Evolutionary conservation across 1,140 invertebrate species (phyloP), one percentile per base, ranked within the genome.

Genomic region (Diuraphis noxia): DNA sequence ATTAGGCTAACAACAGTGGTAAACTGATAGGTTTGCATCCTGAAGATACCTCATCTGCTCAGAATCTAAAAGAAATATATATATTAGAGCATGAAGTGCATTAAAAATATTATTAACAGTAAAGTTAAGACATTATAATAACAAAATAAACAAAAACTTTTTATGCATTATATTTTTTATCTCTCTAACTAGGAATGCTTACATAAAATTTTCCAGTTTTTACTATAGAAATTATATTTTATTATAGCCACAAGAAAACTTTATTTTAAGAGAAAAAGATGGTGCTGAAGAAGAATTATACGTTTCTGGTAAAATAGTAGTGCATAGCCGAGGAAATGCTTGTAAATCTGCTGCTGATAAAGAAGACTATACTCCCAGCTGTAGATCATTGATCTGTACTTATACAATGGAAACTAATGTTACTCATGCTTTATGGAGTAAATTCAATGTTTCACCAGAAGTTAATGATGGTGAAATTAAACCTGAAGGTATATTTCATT

Each of bases 231-330:
- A 36, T 34, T 82, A 46, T 56, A 91, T 84, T 43, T 92, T 89
- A 90, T 30, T 89, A 30, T 94, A 93, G 92, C 94, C 94, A 19
- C 43, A 82, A 92, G 92, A 72, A 94, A 93, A 77, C 92, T 93
- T 91, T 93, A 93, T 92, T 91, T 89, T 92, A 41, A 92, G 89
- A 49, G 91, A 92, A 93, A 93, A 91, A 92, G 92, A 92, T 34
- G 93, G 92, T 56, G 92, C 93, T 40, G 98, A 98, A 94, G 97
- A 98, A 94, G 98, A 99, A 94, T 94, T 99, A 30, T 99, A 98
- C 95, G 96, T 98, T 23, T 96, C 96, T 92, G 97, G 96, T 13
- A 96, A 96, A 93, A 97, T 97, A 38, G 97, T 97, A 36, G 95
- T 98, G 40, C 98, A 92, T 38, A 95, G 95, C 92, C 93, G 93